phyloP scores from a whole-genome alignment of 2,888 invertebrate genomes.

The Agrenia bidenticulata region DNA sequence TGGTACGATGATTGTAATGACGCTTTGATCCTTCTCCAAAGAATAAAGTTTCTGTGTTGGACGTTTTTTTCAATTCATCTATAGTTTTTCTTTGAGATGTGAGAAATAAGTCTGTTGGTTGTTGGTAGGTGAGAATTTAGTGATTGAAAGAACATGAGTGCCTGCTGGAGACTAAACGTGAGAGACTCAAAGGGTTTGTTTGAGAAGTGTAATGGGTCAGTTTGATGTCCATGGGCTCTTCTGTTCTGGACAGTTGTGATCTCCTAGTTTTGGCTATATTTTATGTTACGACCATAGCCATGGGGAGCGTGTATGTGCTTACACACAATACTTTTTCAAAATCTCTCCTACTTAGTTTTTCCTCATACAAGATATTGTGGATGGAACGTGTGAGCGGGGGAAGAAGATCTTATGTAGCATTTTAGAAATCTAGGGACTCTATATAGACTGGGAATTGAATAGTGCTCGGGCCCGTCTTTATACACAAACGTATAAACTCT shows the following conservation, averaged over 20 bases:
- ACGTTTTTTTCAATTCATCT: too few species aligned
- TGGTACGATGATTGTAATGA: too few species aligned
- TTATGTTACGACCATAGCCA: slow-evolving; percentile 7
- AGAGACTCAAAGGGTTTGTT: background rate
- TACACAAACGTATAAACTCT: too few species aligned
- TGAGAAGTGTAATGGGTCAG: slow-evolving; percentile 10
- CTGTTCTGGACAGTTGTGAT: slow-evolving; percentile 8
- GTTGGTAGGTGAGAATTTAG: slow-evolving; percentile 9
- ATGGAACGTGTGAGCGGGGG: background rate
- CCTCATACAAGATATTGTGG: background rate
- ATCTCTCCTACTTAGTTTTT: slow-evolving; percentile 6
- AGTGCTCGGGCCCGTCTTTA: too few species aligned
- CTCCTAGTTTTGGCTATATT: slow-evolving; percentile 2
- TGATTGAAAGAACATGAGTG: slow-evolving; percentile 3
- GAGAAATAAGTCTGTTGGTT: background rate
- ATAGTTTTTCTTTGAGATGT: too few species aligned
- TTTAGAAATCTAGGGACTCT: too few species aligned
- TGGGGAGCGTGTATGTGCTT: slow-evolving; percentile 6
- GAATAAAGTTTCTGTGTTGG: too few species aligned
- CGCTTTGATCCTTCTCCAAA: too few species aligned
- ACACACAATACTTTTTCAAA: background rate
- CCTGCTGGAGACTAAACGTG: slow-evolving; percentile 10
- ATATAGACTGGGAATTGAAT: too few species aligned
- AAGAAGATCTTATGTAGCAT: background rate
- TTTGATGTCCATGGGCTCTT: slow-evolving; percentile 10